These are phyloP conservation scores for Latrodectus geometricus DNA, from an alignment of 1,140 invertebrate species.

Conservation along the genomic window DNA sequence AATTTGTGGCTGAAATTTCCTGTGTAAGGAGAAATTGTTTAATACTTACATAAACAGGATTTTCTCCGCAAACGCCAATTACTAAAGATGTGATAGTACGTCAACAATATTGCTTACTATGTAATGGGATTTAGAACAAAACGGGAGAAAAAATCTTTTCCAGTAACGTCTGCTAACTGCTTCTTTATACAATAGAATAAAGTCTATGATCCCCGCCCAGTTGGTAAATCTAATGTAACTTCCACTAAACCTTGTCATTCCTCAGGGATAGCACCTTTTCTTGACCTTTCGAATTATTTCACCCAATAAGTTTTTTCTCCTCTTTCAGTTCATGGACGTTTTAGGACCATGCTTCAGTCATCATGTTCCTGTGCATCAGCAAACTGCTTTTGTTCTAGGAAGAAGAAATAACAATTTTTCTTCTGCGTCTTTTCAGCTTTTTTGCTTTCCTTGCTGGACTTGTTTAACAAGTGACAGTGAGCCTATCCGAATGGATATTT, in stretches of 20 bases:
- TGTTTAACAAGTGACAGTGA: constrained; percentile 34
- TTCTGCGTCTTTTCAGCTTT: constrained; percentile 7
- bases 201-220: background rate
- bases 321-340: constrained; percentile 2
- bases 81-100: no score
- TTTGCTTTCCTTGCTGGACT: constrained; percentile 17
- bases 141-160: background rate
- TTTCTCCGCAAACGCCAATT: no score
- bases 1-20: no score
- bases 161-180: background rate
- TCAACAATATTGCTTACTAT: no score
- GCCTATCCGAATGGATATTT: constrained; percentile 10
- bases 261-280: constrained; percentile 34
- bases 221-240: background rate
- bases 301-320: constrained; percentile 18
- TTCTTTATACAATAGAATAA: background rate
- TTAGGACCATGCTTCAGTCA: constrained; percentile 19
- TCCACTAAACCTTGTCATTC: constrained; percentile 2
- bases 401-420: constrained; percentile 26
- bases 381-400: constrained; percentile 26
- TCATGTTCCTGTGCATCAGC: constrained; percentile 43
- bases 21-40: no score
- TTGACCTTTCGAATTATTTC: constrained; percentile 53
- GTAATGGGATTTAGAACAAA: background rate
- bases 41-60: no score